These are phyloP conservation scores for Macrocentrus cingulum DNA, from an alignment of 1,140 invertebrate species.

Conservation along the genomic window DNA sequence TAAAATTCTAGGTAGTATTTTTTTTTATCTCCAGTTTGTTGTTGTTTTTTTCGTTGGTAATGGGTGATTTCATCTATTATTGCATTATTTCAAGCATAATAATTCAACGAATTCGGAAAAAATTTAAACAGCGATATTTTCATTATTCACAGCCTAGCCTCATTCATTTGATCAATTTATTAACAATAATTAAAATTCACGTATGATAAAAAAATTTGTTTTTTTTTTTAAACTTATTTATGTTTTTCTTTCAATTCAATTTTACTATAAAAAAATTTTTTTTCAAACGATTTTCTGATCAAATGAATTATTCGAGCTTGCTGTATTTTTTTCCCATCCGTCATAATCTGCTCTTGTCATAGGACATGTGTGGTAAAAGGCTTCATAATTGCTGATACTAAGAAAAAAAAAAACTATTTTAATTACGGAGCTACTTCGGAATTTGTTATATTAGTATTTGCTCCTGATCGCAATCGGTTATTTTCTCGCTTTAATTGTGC, in stretches of 20 bases:
- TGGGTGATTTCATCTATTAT: too few species aligned
- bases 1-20: too few species aligned
- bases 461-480: slow-evolving; percentile 19
- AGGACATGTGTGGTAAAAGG: too few species aligned
- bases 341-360: too few species aligned
- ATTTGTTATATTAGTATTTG: slow-evolving; percentile 13
- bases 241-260: too few species aligned
- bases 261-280: too few species aligned
- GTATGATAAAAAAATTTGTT: background rate
- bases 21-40: too few species aligned
- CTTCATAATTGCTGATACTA: too few species aligned
- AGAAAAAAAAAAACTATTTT: background rate
- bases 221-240: background rate
- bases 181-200: background rate
- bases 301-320: too few species aligned
- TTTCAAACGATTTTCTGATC: too few species aligned
- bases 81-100: slow-evolving; percentile 7
- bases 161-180: background rate
- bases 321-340: too few species aligned
- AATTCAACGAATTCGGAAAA: background rate
- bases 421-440: slow-evolving; percentile 12
- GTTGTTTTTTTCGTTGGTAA: too few species aligned
- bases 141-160: slow-evolving; percentile 31
- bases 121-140: slow-evolving; percentile 22
- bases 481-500: slow-evolving; percentile 64